phyloP scores from a whole-genome alignment of 2,113 vertebrate species.

The Archilochus colubris region DNA sequence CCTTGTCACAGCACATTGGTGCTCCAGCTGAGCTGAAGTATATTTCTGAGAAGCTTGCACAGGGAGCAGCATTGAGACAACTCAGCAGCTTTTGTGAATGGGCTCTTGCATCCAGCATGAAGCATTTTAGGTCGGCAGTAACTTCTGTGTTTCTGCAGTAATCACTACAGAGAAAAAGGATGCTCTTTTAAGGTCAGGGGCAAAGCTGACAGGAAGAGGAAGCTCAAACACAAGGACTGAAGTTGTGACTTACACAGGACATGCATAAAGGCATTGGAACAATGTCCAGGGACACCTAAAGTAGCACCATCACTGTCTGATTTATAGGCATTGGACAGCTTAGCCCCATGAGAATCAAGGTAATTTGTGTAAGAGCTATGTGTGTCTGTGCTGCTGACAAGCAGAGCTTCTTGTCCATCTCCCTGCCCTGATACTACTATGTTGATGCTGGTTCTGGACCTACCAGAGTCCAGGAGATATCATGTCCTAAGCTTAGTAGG shows the following conservation, averaged over 20 bases:
- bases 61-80: background rate
- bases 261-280: background rate
- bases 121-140: background rate
- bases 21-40: background rate
- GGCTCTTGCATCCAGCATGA: rapidly evolving
- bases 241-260: background rate
- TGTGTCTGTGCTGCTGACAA: background rate
- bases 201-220: background rate
- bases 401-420: background rate
- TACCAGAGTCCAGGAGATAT: background rate
- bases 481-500: background rate
- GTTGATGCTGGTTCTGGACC: background rate
- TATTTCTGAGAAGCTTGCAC: background rate
- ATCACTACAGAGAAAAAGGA: background rate
- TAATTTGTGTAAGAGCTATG: rapidly evolving
- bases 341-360: rapidly evolving
- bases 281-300: background rate
- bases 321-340: background rate
- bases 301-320: background rate
- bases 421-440: background rate
- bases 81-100: background rate
- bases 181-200: background rate
- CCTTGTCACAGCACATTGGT: background rate
- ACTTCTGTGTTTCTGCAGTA: background rate
- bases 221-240: background rate